Evolutionary conservation across 1,140 invertebrate species (phyloP).

Genomic region (Hycleus cichorii): DNA sequence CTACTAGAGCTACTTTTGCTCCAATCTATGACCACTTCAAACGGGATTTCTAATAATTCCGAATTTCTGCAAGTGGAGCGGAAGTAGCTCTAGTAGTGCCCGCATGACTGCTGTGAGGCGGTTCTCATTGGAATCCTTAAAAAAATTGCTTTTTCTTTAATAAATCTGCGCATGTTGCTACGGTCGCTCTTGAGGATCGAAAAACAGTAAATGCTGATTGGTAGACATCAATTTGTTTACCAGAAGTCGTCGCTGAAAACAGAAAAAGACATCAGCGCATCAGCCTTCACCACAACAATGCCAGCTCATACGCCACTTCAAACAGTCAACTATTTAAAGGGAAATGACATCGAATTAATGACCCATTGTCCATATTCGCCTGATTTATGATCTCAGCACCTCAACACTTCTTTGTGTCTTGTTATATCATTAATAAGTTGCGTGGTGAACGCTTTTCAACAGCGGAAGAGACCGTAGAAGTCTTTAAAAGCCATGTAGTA

Average conservation of each 20-base stretch:
- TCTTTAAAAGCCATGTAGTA: no score
- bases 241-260: slow-evolving; percentile 19
- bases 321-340: slow-evolving; percentile 26
- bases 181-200: slow-evolving; percentile 11
- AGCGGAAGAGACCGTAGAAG: no score
- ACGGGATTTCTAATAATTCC: no score
- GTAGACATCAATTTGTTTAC: slow-evolving; percentile 20
- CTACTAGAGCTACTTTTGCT: no score
- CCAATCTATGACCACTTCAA: no score
- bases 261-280: slow-evolving; percentile 21
- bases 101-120: no score
- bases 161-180: slow-evolving; percentile 26
- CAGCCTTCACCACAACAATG: slow-evolving; percentile 33
- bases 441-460: no score
- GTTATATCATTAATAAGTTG: not conserved
- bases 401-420: slow-evolving; percentile 8
- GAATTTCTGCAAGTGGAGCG: no score
- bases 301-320: slow-evolving; percentile 19
- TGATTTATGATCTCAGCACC: slow-evolving; percentile 28
- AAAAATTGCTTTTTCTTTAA: slow-evolving; percentile 32
- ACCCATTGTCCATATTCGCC: slow-evolving; percentile 32
- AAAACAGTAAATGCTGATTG: not conserved
- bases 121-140: slow-evolving; percentile 20
- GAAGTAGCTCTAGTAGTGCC: no score
- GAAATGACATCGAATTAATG: slow-evolving; percentile 19